phyloP scores from a whole-genome alignment of 1,140 invertebrate species.

The Triops cancriformis region DNA sequence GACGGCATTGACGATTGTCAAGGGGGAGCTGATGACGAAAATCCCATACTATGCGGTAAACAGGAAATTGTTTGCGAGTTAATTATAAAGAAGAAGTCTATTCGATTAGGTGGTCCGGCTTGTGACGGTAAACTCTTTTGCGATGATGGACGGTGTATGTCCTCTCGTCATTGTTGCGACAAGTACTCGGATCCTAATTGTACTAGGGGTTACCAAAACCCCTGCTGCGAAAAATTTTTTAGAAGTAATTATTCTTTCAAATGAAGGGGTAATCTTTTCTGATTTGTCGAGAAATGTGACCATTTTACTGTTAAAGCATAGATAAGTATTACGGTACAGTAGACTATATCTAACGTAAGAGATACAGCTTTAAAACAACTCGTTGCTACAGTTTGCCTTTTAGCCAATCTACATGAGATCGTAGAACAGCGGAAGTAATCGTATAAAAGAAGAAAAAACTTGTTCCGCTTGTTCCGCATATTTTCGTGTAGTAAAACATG shows the following conservation, averaged over 20 bases:
- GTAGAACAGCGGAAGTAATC: too few relatives aligned
- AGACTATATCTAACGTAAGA: too few relatives aligned
- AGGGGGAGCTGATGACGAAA: conserved; percentile 67
- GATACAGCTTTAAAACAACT: too few relatives aligned
- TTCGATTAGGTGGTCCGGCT: conserved; percentile 38
- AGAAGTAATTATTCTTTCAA: conserved; percentile 25
- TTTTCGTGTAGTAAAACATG: too few relatives aligned
- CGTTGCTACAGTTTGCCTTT: too few relatives aligned
- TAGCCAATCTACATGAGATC: too few relatives aligned
- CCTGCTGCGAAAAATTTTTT: conserved; percentile 34
- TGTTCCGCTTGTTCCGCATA: too few relatives aligned
- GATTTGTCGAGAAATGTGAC: too few relatives aligned
- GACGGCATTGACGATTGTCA: conserved; percentile 79
- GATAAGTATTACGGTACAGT: too few relatives aligned
- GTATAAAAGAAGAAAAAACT: too few relatives aligned
- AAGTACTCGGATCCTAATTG: conserved; percentile 41
- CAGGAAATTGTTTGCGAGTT: neutral
- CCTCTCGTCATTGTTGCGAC: conserved; percentile 46
- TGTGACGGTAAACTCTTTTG: conserved; percentile 45
- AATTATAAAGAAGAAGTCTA: neutral
- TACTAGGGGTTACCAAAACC: conserved; percentile 38
- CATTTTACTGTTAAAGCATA: too few relatives aligned
- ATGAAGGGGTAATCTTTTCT: conserved; percentile 14
- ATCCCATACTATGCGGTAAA: neutral
- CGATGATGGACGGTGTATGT: conserved; percentile 47